Base-by-base conservation (phyloP, 1,140 invertebrate genomes). In the Popillia japonica region DNA sequence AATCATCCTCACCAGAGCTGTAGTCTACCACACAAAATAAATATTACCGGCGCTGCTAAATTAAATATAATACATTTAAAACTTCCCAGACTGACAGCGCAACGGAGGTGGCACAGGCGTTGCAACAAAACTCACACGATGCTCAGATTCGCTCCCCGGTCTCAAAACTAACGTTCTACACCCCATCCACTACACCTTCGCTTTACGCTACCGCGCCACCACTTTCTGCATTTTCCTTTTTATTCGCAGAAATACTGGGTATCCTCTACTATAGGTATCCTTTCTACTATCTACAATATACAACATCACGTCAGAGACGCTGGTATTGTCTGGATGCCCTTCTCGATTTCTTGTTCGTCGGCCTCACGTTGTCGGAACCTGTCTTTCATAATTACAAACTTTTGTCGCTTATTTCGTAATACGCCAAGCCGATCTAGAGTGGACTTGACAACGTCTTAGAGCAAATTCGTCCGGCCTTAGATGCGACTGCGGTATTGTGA, bases 301-400 rank as follows among this genome's bases (percentile, higher is more conserved):
- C n/a, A 34, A 0, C 17, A 9, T 11, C 17, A 27, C 27, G 61
- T 14, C 14, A n/a, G 48, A 17, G 61, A 34, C n/a, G 22, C 61
- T 23, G 61, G 61, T 68, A 68, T 68, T 68, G 61, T 68, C 61
- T 68, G 61, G 61, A 10, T 34, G 61, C 61, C 61, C 61, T 68
- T 68, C 61, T 68, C 61, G 61, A 68, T 68, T 68, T 68, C 61
- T 68, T 68, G 41, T 75, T 75, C 74, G 40, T 42, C 72, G n/a
- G 40, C 72, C 41, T 75, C 74, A 17, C 41, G 72, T 23, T 48
- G 74, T 75, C 40, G 41, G 74, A 75, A 75, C 74, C 40, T 75
- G 74, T 75, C 74, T 55, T 75, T 75, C 74, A 75, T 75, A 75
- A 75, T 75, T 75, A 75, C 41, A 44, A 75, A 75, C 74, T 75